These are phyloP conservation scores for Marisa cornuarietis DNA, from an alignment of 1,140 invertebrate species.

Conservation along the genomic window DNA sequence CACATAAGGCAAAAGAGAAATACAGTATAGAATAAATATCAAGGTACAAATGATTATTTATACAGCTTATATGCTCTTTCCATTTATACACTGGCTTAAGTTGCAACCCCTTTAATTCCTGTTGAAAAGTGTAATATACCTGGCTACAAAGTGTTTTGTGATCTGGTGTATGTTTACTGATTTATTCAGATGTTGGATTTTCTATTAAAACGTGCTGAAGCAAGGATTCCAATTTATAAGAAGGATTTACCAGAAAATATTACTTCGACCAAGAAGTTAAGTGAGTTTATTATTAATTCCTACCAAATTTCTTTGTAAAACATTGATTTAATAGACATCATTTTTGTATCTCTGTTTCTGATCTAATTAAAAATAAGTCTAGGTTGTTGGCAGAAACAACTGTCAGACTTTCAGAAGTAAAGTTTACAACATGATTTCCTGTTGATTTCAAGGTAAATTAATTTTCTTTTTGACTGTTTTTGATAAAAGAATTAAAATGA, in stretches of 20 bases:
- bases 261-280: background rate
- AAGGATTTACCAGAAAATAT: slow-evolving; percentile 29
- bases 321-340: background rate
- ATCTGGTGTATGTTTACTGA: background rate
- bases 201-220: slow-evolving; percentile 29
- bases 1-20: no score
- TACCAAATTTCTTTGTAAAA: background rate
- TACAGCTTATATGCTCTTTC: no score
- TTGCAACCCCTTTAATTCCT: no score
- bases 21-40: no score
- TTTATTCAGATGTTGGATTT: slow-evolving; percentile 24
- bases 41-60: no score
- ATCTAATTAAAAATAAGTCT: background rate
- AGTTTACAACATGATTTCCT: background rate
- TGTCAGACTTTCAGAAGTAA: no score
- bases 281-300: background rate
- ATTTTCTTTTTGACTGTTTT: background rate
- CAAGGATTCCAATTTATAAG: slow-evolving; percentile 28
- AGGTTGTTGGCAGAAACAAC: background rate
- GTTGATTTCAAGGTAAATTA: background rate
- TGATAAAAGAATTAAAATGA: no score
- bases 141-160: no score
- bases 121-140: no score
- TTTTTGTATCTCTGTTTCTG: background rate
- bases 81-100: no score